Percentiles rank a stretch among this genome's conserved stretches.
Evolutionary conservation across 2,113 vertebrate genomes (phyloP).

Genomic region (Pardalotus punctatus): DNA sequence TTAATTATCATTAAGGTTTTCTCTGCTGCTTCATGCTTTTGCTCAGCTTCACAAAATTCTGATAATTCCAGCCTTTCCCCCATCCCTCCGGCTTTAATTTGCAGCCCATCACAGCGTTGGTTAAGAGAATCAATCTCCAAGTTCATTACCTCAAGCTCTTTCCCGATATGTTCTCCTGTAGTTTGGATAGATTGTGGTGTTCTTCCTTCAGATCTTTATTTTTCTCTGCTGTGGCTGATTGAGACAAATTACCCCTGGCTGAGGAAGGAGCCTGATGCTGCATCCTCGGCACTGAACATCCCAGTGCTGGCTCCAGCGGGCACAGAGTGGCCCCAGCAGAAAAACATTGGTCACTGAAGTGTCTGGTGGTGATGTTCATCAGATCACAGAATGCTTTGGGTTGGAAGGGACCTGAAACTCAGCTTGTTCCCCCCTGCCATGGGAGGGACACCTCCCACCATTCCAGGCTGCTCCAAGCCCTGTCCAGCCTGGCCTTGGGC

Average conservation of each 20-base stretch:
- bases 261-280: background rate
- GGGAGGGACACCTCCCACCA: rapidly evolving
- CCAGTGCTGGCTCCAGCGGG: rapidly evolving
- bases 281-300: rapidly evolving
- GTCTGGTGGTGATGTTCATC: background rate
- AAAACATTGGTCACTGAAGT: background rate
- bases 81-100: conserved; percentile 38
- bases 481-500: background rate
- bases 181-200: conserved; percentile 28
- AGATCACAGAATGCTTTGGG: background rate
- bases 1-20: conserved; percentile 29
- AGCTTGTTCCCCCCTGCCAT: background rate
- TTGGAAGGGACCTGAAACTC: background rate
- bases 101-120: conserved; percentile 1
- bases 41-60: background rate
- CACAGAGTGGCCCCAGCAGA: background rate
- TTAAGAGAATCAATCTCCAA: conserved; percentile 53
- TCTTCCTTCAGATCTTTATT: conserved; percentile 37
- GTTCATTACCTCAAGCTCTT: conserved; percentile 52
- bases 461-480: background rate
- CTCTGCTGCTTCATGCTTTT: background rate
- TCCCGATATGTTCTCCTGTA: conserved; percentile 43
- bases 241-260: background rate
- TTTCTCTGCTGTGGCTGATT: conserved; percentile 15
- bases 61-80: conserved; percentile 3